phyloP scores from a whole-genome alignment of 2,113 vertebrate species.

The Bos indicus region DNA sequence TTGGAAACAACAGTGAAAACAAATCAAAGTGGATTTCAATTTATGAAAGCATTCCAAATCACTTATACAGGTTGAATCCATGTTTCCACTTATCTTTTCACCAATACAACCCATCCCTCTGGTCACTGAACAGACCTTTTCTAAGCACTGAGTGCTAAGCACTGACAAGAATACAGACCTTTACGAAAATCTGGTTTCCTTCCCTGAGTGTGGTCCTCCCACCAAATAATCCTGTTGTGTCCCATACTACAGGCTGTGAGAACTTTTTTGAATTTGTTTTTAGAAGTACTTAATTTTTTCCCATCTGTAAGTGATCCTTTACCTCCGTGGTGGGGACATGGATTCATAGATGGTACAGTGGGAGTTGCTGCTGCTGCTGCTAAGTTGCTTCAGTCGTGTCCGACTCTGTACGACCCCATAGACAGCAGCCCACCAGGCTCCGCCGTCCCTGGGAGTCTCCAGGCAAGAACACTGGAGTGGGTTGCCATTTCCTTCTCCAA shows the following conservation, averaged over 20 bases:
- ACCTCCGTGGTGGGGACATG: too few relatives aligned
- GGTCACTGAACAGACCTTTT: neutral
- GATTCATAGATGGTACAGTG: neutral
- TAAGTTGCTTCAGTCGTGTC: too few relatives aligned
- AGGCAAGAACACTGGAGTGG: too few relatives aligned
- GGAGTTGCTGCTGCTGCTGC: neutral
- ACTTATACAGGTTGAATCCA: neutral
- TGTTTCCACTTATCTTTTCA: neutral
- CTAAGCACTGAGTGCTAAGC: neutral
- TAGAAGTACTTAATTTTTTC: neutral
- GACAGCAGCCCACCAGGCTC: too few relatives aligned
- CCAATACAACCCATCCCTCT: rapidly evolving
- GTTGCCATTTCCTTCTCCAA: too few relatives aligned
- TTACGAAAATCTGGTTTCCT: neutral
- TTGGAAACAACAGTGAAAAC: neutral
- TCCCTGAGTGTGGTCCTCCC: neutral
- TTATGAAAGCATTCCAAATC: neutral
- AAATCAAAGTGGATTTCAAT: neutral
- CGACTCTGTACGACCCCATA: too few relatives aligned
- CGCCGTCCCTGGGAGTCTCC: too few relatives aligned
- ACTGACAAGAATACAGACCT: neutral
- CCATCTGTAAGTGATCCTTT: neutral
- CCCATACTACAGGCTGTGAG: neutral
- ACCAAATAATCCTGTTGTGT: neutral
- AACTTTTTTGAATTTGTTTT: neutral